These are phyloP conservation scores for Capreolus pygargus DNA, from an alignment of 2,113 vertebrate genomes.

Conservation along the genomic window DNA sequence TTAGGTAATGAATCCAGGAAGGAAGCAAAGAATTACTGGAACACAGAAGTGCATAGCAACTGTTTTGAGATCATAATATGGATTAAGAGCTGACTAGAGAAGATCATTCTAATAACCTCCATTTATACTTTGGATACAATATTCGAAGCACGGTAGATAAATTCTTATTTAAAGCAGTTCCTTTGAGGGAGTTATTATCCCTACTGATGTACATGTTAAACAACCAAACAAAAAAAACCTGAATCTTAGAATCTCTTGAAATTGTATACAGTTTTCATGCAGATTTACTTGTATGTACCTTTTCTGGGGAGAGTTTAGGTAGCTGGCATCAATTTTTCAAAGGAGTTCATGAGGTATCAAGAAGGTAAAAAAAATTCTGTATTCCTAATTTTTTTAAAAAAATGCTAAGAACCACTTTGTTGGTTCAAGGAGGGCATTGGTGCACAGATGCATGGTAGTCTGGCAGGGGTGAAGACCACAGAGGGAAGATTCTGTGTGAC, in stretches of 20 bases:
- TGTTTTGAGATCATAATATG: not conserved
- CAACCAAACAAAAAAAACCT: not conserved
- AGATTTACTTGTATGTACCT: not conserved
- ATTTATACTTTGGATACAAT: not conserved
- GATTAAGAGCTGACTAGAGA: not conserved
- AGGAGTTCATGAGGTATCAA: not conserved
- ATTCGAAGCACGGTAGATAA: not conserved
- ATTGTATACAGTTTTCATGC: not conserved
- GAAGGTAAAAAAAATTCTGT: not conserved
- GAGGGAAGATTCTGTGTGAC: not conserved
- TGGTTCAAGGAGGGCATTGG: not conserved
- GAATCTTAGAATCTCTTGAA: not conserved
- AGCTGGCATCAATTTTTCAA: not conserved
- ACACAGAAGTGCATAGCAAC: not conserved
- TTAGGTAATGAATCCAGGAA: not conserved
- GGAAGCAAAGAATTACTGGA: not conserved
- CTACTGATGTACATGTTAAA: not conserved
- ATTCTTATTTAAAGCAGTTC: not conserved
- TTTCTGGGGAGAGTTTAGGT: not conserved
- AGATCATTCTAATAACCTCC: not conserved
- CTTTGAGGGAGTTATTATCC: not conserved
- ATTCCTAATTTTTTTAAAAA: not conserved
- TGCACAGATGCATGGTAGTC: not conserved
- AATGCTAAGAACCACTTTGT: not conserved
- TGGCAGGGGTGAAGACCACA: fast-evolving